phyloP scores from a whole-genome alignment of 2,888 invertebrate species.

The Netelia melanura region DNA sequence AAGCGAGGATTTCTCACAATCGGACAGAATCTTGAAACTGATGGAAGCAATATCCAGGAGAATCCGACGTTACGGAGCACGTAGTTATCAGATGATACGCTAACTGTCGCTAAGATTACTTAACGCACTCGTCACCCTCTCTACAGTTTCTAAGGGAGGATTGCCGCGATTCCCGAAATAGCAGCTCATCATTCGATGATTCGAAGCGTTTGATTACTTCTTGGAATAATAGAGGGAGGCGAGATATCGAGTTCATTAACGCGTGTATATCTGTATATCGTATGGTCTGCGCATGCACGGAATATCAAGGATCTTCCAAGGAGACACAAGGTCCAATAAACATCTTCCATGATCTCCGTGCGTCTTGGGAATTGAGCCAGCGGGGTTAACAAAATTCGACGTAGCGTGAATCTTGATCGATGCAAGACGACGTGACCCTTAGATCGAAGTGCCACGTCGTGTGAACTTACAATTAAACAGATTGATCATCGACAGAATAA shows the following conservation, averaged over 20 bases:
- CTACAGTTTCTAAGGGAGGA: background rate
- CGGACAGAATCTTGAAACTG: too few species aligned
- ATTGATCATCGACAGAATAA: too few species aligned
- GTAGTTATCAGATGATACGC: too few species aligned
- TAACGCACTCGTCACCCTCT: slow-evolving; percentile 9
- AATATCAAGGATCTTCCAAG: background rate
- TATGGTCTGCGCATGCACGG: background rate
- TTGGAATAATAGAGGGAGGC: slow-evolving; percentile 17
- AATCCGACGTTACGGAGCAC: too few species aligned
- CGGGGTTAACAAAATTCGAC: slow-evolving; percentile 12
- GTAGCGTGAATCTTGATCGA: background rate
- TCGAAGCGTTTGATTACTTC: slow-evolving; percentile 29
- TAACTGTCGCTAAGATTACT: background rate
- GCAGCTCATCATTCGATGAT: slow-evolving; percentile 13
- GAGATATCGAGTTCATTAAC: slow-evolving; percentile 30
- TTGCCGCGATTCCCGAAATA: slow-evolving; percentile 1
- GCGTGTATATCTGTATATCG: slow-evolving; percentile 1
- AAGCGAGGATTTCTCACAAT: too few species aligned
- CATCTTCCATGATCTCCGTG: slow-evolving; percentile 4
- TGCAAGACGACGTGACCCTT: background rate
- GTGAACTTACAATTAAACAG: too few species aligned
- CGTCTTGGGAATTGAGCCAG: background rate
- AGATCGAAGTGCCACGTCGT: too few species aligned
- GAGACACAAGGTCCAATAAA: background rate
- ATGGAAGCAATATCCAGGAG: too few species aligned